Evolutionary conservation across 1,140 invertebrate genomes (phyloP), one percentile per base, ranked within the genome.

Genomic region (Teleopsis dalmanni): DNA sequence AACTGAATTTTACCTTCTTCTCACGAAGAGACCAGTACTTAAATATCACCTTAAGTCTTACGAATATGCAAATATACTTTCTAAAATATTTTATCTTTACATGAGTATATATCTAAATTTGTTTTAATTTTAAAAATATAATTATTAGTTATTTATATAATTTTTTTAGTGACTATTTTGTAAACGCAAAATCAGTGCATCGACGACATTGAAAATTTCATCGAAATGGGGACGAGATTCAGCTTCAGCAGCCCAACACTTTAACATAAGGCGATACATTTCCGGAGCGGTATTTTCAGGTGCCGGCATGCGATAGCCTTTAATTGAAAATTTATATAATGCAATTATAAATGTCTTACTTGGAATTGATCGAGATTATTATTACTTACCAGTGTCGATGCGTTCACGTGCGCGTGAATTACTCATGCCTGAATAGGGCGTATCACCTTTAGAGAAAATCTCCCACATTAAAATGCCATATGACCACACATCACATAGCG

Each of bases 391-490:
- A 62, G 82, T 77, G 72, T 96, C 92, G 54, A 97, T 94, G 76
- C 91, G 91, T 73, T 95, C 91, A 55, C 92, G 77, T 1, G 91
- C 91, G 71, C 91, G 84, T 19, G 87, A 86, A 73, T 95, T 95
- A 40, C 84, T 89, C 77, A 94, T 83, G n/a, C 93, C 94, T 31
- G 84, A 84, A 63, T 97, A 98, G 0, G 95, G 95, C 48, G 88
- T 93, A 52, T 85, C 85, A 9, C 95, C 95, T 68, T 84, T 83
- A 1, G 91, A 89, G 74, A 96, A 97, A 62, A 98, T 91, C 75
- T 98, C 95, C 93, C 94, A 98, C 76, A 90, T 87, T 31, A 98
- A 74, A 51, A 98, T 88, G 16, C 94, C 94, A 72, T 92, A 98
- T 62, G 91, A 95, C 94, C 95, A 98, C n/a, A 97, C 91, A 75